Percentiles rank a stretch among this genome's conserved stretches.
These are phyloP conservation scores for Drosophila navojoa DNA, from an alignment of 1,140 invertebrate species.

Conservation along the genomic window DNA sequence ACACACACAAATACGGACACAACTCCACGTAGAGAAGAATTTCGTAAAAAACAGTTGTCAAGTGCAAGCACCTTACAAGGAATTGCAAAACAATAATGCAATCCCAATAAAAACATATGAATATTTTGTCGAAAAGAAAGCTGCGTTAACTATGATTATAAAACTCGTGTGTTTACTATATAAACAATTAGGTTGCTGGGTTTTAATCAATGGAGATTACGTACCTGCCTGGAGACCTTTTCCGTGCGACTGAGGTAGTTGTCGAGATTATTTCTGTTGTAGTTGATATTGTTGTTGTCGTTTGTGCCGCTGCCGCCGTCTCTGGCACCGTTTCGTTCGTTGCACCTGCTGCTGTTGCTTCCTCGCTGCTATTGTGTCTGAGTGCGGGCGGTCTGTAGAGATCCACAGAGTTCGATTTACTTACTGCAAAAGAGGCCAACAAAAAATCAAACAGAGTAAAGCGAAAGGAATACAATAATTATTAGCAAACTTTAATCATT, in stretches of 20 bases:
- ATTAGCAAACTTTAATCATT: conserved; percentile 52
- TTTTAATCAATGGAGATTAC: neutral
- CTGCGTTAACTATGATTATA: neutral
- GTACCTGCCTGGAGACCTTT: conserved; percentile 53
- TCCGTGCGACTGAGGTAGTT: conserved; percentile 47
- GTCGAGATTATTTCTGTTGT: conserved; percentile 27
- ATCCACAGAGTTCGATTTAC: conserved; percentile 80
- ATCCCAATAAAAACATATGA: neutral
- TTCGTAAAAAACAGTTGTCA: conserved; percentile 41
- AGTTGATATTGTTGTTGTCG: conserved; percentile 26
- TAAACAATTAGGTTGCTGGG: neutral
- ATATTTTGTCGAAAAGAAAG: too few relatives aligned
- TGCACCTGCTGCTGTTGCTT: conserved; percentile 40
- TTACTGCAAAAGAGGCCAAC: conserved; percentile 52
- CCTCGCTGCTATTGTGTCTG: conserved; percentile 65
- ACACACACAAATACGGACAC: neutral
- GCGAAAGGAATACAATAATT: conserved; percentile 14
- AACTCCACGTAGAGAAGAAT: conserved; percentile 46
- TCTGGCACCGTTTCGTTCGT: conserved; percentile 39
- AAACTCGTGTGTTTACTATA: neutral
- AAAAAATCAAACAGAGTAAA: conserved; percentile 3
- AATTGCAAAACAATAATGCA: conserved; percentile 16
- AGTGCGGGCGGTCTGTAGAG: conserved; percentile 78
- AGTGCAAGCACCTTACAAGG: conserved; percentile 5
- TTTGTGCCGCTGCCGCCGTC: conserved; percentile 29